These are phyloP conservation scores for Cynopterus brachyotis DNA, from an alignment of 2,113 vertebrate genomes.

Conservation along the genomic window DNA sequence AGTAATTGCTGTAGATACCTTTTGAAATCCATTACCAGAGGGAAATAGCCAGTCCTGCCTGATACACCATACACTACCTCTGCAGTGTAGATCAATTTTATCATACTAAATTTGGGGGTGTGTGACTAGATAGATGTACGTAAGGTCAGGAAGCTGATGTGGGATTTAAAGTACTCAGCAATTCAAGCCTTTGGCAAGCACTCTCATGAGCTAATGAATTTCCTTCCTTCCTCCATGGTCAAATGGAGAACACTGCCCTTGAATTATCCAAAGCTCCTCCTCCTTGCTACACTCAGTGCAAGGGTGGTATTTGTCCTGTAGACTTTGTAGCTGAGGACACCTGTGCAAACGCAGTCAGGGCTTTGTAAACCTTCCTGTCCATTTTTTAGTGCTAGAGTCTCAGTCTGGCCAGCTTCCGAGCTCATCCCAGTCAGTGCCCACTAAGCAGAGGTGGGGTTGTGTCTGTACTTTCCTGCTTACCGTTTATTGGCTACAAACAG, in stretches of 20 bases:
- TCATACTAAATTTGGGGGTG: not conserved
- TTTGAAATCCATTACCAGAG: not conserved
- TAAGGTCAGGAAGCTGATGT: not conserved
- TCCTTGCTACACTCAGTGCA: not conserved
- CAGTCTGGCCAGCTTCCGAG: not conserved
- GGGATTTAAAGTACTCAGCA: not conserved
- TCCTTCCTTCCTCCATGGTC: not conserved
- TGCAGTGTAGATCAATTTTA: not conserved
- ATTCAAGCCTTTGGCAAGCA: not conserved
- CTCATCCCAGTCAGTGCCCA: not conserved
- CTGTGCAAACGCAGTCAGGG: not conserved
- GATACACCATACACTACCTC: not conserved
- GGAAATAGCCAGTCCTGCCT: not conserved
- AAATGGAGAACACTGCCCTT: not conserved
- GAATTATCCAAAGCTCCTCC: not conserved
- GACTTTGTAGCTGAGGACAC: not conserved
- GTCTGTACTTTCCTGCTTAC: conserved; percentile 62
- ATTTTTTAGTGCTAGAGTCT: not conserved
- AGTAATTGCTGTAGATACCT: not conserved
- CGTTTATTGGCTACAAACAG: conserved; percentile 83
- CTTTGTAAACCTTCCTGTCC: not conserved
- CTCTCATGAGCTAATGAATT: not conserved
- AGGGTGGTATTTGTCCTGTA: not conserved
- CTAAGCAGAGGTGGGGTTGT: not conserved
- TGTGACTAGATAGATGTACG: not conserved